These are phyloP conservation scores for Drosophila setosimentum DNA, from an alignment of 2,888 invertebrate genomes.

Conservation along the genomic window DNA sequence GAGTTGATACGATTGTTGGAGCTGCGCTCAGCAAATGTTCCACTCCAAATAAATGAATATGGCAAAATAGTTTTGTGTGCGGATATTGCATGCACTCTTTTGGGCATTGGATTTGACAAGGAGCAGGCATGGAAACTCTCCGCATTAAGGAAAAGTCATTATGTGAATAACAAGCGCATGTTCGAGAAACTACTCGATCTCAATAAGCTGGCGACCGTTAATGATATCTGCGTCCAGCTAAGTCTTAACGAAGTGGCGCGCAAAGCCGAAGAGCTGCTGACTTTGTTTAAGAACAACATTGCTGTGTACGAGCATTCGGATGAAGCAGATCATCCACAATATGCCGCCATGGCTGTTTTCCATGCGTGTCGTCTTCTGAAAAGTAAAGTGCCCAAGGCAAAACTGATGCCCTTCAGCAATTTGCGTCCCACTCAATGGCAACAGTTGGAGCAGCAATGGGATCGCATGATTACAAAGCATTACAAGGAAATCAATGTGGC, in stretches of 20 bases:
- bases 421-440: constrained; percentile 88
- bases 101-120: constrained; percentile 86
- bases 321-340: constrained; percentile 87
- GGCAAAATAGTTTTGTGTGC: constrained; percentile 88
- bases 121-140: constrained; percentile 87
- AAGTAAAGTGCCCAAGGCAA: constrained; percentile 87
- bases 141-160: constrained; percentile 86
- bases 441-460: constrained; percentile 87
- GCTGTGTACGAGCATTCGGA: constrained; percentile 84
- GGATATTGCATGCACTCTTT: constrained; percentile 87
- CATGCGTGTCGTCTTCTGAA: constrained; percentile 88
- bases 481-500: constrained; percentile 39
- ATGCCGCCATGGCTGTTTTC: constrained; percentile 88
- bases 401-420: constrained; percentile 87
- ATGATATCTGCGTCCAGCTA: constrained; percentile 87
- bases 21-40: constrained; percentile 80
- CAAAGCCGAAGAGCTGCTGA: constrained; percentile 87
- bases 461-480: constrained; percentile 83
- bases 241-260: constrained; percentile 86
- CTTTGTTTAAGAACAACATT: constrained; percentile 85
- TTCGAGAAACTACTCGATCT: constrained; percentile 88
- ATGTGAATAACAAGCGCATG: constrained; percentile 87
- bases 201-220: constrained; percentile 86
- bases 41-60: constrained; percentile 86
- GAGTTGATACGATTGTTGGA: constrained; percentile 83